Evolutionary conservation across 2,797 vertebrate genomes (phyloP), one percentile per base, ranked within the genome.

Genomic region (Hippocampus kuda): DNA sequence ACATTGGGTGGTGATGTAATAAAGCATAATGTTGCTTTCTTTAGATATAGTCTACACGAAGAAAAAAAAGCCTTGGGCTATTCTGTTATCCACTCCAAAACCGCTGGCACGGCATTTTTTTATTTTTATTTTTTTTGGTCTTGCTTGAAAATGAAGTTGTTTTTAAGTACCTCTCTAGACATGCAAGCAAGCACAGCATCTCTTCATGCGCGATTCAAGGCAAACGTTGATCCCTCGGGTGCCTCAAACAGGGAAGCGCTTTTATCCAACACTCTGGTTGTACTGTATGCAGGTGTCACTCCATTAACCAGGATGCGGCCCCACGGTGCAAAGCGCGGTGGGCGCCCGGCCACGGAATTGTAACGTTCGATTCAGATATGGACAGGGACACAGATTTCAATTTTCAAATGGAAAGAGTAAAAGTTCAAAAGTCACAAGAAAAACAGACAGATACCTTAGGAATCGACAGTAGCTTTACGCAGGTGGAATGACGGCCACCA

Each of bases 241-340:
- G 70, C 69, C 60, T 63, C 70, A 46, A 60, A 77, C 73, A 78
- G 20, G 0, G 74, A 67, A 69, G 60, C 65, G 69, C 65, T 69
- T 82, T 82, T 73, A 77, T 68, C 65, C 75, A 72, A 77, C 72
- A 66, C 60, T 12, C 46, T 65, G 64, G 70, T 72, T 70, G 67
- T 67, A 60, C 67, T 69, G 64, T 67, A 54, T 67, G 72, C 70
- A 67, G 75, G 83, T 78, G 79, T 77, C 75, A 59, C 68, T 77
- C 67, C 75, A 76, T 79, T 83, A 72, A 79, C 68, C 68, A 78
- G 66, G 34, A 62, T 26, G 16, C 18, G 34, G 16, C 5, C 34
- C 34, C 16, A 62, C 18, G 41, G 9, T 24, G 41, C 4, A 62
- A 62, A 62, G 24, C 24, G 10, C 11, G n/a, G n/a, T 56, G 5